These are phyloP conservation scores for Halichoerus grypus DNA, from an alignment of 2,113 vertebrate species.

Conservation along the genomic window DNA sequence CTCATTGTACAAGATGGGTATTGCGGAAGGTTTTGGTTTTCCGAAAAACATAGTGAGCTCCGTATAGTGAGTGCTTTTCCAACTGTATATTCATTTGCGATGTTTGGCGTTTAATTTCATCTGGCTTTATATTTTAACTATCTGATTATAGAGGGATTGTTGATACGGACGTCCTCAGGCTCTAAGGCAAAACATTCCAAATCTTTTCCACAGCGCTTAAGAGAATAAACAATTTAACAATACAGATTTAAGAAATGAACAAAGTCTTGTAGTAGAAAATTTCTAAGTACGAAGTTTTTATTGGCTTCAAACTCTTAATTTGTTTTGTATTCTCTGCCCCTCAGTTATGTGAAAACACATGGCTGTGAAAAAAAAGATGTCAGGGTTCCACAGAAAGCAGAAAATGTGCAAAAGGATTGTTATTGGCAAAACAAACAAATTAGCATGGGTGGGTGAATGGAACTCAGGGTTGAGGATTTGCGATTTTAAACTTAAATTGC, in stretches of 20 bases:
- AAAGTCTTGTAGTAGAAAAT: background rate
- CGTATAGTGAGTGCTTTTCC: background rate
- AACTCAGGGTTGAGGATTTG: background rate
- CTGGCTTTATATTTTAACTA: background rate
- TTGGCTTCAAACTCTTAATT: background rate
- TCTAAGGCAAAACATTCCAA: slow-evolving; percentile 32
- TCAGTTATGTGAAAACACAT: background rate
- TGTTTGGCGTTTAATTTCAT: slow-evolving; percentile 49
- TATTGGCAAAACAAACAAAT: background rate
- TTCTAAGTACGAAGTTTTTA: slow-evolving; percentile 24
- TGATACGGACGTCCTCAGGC: background rate
- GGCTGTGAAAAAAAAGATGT: background rate
- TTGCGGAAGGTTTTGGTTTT: background rate
- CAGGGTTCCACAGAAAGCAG: background rate
- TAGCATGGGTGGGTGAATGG: background rate
- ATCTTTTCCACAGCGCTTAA: background rate
- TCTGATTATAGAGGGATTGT: background rate
- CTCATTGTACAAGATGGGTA: background rate
- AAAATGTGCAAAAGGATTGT: background rate
- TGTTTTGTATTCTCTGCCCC: background rate
- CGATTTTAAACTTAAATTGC: slow-evolving; percentile 22
- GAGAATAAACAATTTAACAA: slow-evolving; percentile 44
- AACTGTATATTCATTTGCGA: background rate
- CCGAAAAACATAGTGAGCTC: background rate
- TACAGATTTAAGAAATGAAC: background rate